These are phyloP conservation scores for Collichthys lucidus DNA, from an alignment of 2,113 vertebrate genomes.

Conservation along the genomic window DNA sequence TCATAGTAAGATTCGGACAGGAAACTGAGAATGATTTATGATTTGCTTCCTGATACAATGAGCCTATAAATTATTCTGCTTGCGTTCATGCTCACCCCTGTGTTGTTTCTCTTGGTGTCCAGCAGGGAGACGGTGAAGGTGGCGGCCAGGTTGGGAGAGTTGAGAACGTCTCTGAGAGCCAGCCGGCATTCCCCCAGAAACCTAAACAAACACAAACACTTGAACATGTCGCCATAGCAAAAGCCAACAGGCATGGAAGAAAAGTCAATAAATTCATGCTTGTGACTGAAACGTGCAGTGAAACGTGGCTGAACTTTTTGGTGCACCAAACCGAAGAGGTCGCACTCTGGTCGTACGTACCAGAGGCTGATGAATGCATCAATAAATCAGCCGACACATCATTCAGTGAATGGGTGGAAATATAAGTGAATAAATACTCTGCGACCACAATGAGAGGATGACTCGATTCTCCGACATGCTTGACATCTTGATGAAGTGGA, in stretches of 20 bases:
- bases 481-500: constrained; percentile 9
- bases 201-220: constrained; percentile 73
- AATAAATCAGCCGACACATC: constrained; percentile 29
- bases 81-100: constrained; percentile 83
- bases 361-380: constrained; percentile 9
- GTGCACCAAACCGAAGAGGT: not conserved
- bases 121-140: constrained; percentile 89
- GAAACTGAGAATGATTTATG: constrained; percentile 41
- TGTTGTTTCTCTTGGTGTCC: constrained; percentile 91
- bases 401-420: constrained; percentile 42
- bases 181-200: constrained; percentile 91
- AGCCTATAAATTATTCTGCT: constrained; percentile 1
- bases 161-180: constrained; percentile 89
- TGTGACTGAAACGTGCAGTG: not conserved
- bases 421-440: constrained; percentile 11
- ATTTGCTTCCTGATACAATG: not conserved
- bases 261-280: not conserved
- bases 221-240: too few species aligned
- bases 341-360: not conserved
- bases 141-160: constrained; percentile 87
- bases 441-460: constrained; percentile 58
- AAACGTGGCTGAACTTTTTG: not conserved
- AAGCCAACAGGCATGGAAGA: too few species aligned
- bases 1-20: constrained; percentile 46
- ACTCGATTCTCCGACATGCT: not conserved